These are phyloP conservation scores for Nematostella vectensis DNA, from an alignment of 92 coral and sea anemone species.

Conservation along the genomic window DNA sequence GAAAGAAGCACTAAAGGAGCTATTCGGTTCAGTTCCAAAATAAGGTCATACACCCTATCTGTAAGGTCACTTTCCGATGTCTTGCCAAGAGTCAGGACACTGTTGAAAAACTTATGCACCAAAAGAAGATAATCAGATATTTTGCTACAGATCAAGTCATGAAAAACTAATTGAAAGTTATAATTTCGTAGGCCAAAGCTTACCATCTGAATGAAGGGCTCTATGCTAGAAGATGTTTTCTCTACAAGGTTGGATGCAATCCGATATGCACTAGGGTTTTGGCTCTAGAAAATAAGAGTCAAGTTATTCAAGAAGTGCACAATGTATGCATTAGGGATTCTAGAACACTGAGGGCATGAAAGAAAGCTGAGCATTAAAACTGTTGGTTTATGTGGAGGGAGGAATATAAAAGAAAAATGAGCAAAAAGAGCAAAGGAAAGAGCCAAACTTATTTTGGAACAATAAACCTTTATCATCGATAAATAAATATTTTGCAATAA, in stretches of 20 bases:
- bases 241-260: constrained; percentile 65
- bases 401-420: too few species aligned
- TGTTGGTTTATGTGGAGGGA: too few species aligned
- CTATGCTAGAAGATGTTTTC: constrained; percentile 63
- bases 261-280: constrained; percentile 62
- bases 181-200: too few species aligned
- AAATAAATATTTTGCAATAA: too few species aligned
- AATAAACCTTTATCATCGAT: too few species aligned
- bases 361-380: too few species aligned
- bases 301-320: too few species aligned
- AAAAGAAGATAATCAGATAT: background rate
- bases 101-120: constrained; percentile 75
- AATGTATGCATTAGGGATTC: too few species aligned
- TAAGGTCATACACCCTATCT: constrained; percentile 69
- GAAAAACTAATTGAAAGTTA: background rate
- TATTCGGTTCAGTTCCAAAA: constrained; percentile 74
- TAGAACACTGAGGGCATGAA: too few species aligned
- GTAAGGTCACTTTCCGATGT: constrained; percentile 56
- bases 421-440: too few species aligned
- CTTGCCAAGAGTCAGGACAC: constrained; percentile 67
- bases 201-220: constrained; percentile 88
- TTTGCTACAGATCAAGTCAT: background rate
- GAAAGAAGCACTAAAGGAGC: constrained; percentile 67
- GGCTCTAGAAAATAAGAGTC: constrained; percentile 31
- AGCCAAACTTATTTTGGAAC: too few species aligned